phyloP scores from a whole-genome alignment of 1,140 invertebrate species.

The Samia ricini region DNA sequence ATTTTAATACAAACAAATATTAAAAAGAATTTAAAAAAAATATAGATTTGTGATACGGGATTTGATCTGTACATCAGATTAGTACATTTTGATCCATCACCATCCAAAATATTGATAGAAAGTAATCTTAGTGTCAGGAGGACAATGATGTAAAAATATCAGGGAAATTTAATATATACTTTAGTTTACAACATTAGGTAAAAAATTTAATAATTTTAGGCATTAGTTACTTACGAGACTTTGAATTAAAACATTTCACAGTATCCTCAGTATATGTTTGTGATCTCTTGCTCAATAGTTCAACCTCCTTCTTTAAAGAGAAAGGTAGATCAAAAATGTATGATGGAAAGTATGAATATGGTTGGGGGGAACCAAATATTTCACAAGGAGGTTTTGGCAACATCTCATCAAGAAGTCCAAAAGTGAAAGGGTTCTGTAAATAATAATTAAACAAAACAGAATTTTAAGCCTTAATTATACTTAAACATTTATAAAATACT shows the following conservation, averaged over 20 bases:
- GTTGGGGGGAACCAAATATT: constrained; percentile 60
- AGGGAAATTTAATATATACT: no score
- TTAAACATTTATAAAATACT: no score
- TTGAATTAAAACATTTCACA: constrained; percentile 65
- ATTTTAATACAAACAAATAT: no score
- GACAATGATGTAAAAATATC: no score
- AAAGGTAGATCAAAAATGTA: constrained; percentile 72
- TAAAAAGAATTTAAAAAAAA: no score
- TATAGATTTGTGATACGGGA: no score
- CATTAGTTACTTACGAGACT: constrained; percentile 64
- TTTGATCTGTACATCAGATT: no score
- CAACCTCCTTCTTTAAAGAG: constrained; percentile 40
- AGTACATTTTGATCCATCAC: no score
- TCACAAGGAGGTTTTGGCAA: constrained; percentile 54
- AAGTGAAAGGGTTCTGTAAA: constrained; percentile 70
- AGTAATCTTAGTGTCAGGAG: no score
- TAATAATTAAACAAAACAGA: constrained; percentile 10
- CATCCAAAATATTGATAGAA: no score
- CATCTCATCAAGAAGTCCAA: constrained; percentile 69
- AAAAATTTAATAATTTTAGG: no score
- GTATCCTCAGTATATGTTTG: constrained; percentile 52
- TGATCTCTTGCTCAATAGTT: constrained; percentile 34
- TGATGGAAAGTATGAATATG: constrained; percentile 67
- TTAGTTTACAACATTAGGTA: no score
- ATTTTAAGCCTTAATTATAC: background rate